Evolutionary conservation across 2,113 vertebrate species (phyloP).

Genomic region (Propithecus coquereli): DNA sequence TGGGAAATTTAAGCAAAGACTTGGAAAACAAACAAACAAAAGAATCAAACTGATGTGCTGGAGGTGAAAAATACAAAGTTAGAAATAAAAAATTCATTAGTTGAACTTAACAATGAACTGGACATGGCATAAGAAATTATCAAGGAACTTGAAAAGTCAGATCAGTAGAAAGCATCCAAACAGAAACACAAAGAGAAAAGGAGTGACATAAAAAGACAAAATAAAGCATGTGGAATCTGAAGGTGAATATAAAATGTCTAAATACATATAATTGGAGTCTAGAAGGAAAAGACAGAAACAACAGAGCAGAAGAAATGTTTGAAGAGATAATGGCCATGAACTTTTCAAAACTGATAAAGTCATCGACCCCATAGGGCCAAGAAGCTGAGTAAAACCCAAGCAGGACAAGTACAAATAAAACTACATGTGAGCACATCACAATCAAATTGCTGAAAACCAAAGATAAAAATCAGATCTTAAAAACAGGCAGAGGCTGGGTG

Average conservation of each 20-base stretch:
- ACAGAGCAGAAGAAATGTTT: not conserved
- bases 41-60: not conserved
- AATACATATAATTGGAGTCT: not conserved
- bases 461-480: not conserved
- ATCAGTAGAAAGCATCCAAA: not conserved
- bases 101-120: not conserved
- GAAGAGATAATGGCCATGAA: not conserved
- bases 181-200: not conserved
- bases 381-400: not conserved
- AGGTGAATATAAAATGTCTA: not conserved
- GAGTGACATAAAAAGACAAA: not conserved
- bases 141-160: not conserved
- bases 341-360: not conserved
- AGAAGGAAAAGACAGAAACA: not conserved
- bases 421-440: not conserved
- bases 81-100: not conserved
- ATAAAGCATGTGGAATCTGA: not conserved
- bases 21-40: not conserved
- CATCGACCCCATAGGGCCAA: not conserved
- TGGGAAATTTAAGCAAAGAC: not conserved
- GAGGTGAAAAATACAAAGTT: not conserved
- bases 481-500: not conserved
- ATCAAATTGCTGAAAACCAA: not conserved
- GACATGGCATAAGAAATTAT: not conserved
- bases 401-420: not conserved